These are phyloP conservation scores for Agelastica alni DNA, from an alignment of 2,888 invertebrate species.

Conservation along the genomic window DNA sequence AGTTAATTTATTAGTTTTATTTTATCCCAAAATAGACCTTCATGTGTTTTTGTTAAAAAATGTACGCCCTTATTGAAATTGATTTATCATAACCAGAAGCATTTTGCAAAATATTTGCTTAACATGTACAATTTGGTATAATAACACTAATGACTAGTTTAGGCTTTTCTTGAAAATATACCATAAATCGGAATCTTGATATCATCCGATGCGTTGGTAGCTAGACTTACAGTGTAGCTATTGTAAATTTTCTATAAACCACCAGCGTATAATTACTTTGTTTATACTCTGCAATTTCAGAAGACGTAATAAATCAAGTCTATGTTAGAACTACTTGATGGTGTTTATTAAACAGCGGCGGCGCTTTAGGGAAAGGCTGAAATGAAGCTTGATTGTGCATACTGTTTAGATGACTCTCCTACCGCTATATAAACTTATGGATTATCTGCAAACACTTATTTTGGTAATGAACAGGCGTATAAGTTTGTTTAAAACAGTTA, in stretches of 20 bases:
- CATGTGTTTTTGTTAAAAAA: too few relatives aligned
- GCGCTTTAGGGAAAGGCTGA: too few relatives aligned
- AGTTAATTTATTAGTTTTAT: too few relatives aligned
- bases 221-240: slow-evolving; percentile 9
- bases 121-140: slow-evolving; percentile 7
- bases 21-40: too few relatives aligned
- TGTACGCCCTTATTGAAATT: too few relatives aligned
- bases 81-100: neutral
- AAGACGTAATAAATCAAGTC: slow-evolving; percentile 47
- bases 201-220: slow-evolving; percentile 15
- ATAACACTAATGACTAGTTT: slow-evolving; percentile 7
- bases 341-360: slow-evolving; percentile 19
- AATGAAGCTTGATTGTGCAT: too few relatives aligned
- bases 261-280: slow-evolving; percentile 46
- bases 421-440: too few relatives aligned
- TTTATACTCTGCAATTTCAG: slow-evolving; percentile 36
- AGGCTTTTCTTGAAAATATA: slow-evolving; percentile 18
- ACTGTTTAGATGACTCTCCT: too few relatives aligned
- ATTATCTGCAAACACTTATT: too few relatives aligned
- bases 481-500: too few relatives aligned
- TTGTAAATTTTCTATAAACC: slow-evolving; percentile 47
- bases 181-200: slow-evolving; percentile 18
- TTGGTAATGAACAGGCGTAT: too few relatives aligned
- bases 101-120: neutral
- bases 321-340: slow-evolving; percentile 29